These are phyloP conservation scores for Dasysyrphus tricinctus DNA, from an alignment of 2,888 invertebrate genomes.

Conservation along the genomic window DNA sequence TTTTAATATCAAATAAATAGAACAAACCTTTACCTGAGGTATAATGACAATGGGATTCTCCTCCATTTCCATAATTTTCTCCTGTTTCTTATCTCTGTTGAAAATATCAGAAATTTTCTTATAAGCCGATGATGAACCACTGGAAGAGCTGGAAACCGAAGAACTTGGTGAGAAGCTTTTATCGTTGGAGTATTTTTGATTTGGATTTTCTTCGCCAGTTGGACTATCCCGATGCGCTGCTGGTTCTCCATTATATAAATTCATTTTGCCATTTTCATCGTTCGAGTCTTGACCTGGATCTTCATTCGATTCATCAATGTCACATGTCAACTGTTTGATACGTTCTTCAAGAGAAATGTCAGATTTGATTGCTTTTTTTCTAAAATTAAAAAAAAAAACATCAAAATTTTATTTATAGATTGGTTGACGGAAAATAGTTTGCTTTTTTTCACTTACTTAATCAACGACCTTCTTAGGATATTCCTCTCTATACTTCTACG, in stretches of 20 bases:
- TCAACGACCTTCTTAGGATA: slow-evolving; percentile 90
- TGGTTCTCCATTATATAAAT: slow-evolving; percentile 79
- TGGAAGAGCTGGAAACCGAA: slow-evolving; percentile 85
- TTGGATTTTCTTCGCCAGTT: slow-evolving; percentile 86
- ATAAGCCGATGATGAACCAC: slow-evolving; percentile 87
- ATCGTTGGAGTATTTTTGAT: slow-evolving; percentile 83
- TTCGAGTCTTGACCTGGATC: slow-evolving; percentile 76
- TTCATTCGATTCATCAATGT: slow-evolving; percentile 88
- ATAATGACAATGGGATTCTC: slow-evolving; percentile 84
- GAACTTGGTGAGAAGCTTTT: slow-evolving; percentile 87
- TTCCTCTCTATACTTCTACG: slow-evolving; percentile 92
- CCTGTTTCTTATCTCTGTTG: slow-evolving; percentile 83
- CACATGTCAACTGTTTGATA: slow-evolving; percentile 93
- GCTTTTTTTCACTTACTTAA: slow-evolving; percentile 86
- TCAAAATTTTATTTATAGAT: neutral
- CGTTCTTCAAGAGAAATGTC: slow-evolving; percentile 93
- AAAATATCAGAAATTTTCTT: slow-evolving; percentile 84
- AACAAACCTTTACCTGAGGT: slow-evolving; percentile 80
- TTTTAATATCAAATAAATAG: neutral
- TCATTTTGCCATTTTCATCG: slow-evolving; percentile 76
- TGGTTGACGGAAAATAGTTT: neutral
- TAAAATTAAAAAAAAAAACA: slow-evolving; percentile 70
- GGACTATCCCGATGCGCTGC: slow-evolving; percentile 86
- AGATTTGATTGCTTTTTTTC: slow-evolving; percentile 82
- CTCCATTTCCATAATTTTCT: slow-evolving; percentile 83